Evolutionary conservation across 1,140 invertebrate genomes (phyloP), one percentile per base, ranked within the genome.

Genomic region (Orchesella cincta): DNA sequence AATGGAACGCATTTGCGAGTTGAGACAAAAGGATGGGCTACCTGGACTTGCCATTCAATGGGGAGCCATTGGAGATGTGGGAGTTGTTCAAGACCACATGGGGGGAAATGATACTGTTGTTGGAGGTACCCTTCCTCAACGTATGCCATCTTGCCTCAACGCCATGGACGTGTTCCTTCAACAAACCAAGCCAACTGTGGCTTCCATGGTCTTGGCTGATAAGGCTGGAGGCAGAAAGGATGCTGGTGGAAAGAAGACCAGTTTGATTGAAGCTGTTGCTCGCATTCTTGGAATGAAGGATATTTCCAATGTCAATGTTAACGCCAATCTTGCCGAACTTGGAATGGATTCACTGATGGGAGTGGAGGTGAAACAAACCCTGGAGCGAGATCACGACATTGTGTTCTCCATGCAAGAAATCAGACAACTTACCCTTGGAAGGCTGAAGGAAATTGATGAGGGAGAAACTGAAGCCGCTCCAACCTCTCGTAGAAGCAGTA

Each of bases 261-360:
- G 90, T 80, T 86, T 95, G 12, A 85, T 92, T 1, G 89, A 92
- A 75, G 90, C 91, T 36, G 89, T 96, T 39, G 93, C 91, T 8
- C 94, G 96, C 83, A 94, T 97, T 78, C 86, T 97, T 26, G 94
- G 94, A 73, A 89, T 97, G 73, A 95, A 98, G 83, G 93, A 98
- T 83, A 84, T 90, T 0, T 91, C 89, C 75, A 91, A 90, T 67
- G 87, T 98, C 1, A 91, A 92, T 71, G 86, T 89, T 35, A 88
- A 89, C 5, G 89, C 91, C 0, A 93, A 90, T 28, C 86, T 99
- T 5, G 93, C 93, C 18, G 97, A 99, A 84, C 88, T 99, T 8
- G 97, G 97, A 67, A 94, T 99, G 90, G 97, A 99, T 84, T 98
- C 96, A 0, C 86, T 99, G 39, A 98, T 99, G 97, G 95, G 95